A percentile compares a stretch with the other conserved stretches of the same genome.
phyloP scores from a whole-genome alignment of 2,888 invertebrate genomes.

The Chrysolina americana region DNA sequence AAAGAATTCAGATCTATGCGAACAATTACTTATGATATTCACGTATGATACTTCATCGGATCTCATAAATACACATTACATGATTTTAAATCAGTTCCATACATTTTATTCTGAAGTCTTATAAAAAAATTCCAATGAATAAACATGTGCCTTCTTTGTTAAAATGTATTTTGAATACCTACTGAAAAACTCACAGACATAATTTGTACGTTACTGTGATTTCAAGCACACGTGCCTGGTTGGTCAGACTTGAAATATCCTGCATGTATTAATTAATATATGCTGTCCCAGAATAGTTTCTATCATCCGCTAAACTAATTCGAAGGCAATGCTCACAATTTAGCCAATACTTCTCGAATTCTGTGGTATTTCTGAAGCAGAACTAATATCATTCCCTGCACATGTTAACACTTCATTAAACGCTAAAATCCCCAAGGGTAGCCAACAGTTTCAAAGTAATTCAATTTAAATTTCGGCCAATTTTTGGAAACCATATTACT shows the following conservation, averaged over 20 bases:
- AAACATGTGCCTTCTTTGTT: too few species aligned
- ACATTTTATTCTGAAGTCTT: too few species aligned
- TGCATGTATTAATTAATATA: not conserved
- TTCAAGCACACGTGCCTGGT: too few species aligned
- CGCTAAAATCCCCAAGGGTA: constrained; percentile 38
- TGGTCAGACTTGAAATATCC: not conserved
- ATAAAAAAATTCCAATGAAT: too few species aligned
- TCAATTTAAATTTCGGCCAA: constrained; percentile 50
- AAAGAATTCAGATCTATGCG: too few species aligned
- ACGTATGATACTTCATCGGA: too few species aligned
- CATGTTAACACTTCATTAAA: constrained; percentile 47
- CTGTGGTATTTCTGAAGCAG: constrained; percentile 33
- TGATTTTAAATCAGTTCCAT: too few species aligned
- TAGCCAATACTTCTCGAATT: not conserved
- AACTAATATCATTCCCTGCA: constrained; percentile 39
- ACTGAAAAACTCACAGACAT: too few species aligned
- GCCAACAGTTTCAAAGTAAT: constrained; percentile 44
- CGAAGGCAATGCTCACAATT: not conserved
- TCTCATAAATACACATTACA: too few species aligned
- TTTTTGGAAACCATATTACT: constrained; percentile 60
- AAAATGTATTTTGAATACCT: too few species aligned
- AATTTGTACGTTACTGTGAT: too few species aligned
- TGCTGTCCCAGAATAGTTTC: not conserved
- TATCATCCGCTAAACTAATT: not conserved
- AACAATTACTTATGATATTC: too few species aligned